These are phyloP conservation scores for Oncorhynchus gorbuscha DNA, from an alignment of 2,113 vertebrate genomes.

Conservation along the genomic window DNA sequence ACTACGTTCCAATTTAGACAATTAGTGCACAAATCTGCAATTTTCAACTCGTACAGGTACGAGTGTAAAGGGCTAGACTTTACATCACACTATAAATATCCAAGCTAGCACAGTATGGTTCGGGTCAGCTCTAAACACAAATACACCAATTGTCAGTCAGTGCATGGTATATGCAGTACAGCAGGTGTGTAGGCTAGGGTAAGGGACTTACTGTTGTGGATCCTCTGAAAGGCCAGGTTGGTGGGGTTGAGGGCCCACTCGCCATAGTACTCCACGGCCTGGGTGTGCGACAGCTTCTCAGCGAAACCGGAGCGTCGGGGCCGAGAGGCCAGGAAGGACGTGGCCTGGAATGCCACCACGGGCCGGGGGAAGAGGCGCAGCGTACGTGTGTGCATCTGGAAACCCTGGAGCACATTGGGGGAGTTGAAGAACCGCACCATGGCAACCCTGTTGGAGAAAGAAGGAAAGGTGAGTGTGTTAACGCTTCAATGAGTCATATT, in stretches of 20 bases:
- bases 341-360: conserved; percentile 93
- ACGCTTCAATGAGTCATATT: not conserved
- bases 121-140: too few species aligned
- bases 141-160: too few species aligned
- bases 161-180: not conserved
- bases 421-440: conserved; percentile 99
- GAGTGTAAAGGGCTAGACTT: too few species aligned
- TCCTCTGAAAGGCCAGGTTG: conserved; percentile 97
- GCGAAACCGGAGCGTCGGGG: conserved; percentile 88
- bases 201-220: conserved; percentile 91
- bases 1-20: too few species aligned
- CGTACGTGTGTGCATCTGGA: conserved; percentile 96
- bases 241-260: conserved; percentile 96
- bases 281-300: conserved; percentile 93
- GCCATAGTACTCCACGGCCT: conserved; percentile 96
- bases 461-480: not conserved
- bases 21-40: too few species aligned
- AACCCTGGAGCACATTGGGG: conserved; percentile 93
- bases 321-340: conserved; percentile 93
- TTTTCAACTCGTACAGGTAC: too few species aligned
- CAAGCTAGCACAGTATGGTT: too few species aligned
- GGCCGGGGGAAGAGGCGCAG: conserved; percentile 95
- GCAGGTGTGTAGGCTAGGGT: not conserved
- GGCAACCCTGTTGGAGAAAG: conserved; percentile 82
- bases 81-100: too few species aligned